phyloP scores from a whole-genome alignment of 2,797 vertebrate species.

The Emydoidea blandingii region DNA sequence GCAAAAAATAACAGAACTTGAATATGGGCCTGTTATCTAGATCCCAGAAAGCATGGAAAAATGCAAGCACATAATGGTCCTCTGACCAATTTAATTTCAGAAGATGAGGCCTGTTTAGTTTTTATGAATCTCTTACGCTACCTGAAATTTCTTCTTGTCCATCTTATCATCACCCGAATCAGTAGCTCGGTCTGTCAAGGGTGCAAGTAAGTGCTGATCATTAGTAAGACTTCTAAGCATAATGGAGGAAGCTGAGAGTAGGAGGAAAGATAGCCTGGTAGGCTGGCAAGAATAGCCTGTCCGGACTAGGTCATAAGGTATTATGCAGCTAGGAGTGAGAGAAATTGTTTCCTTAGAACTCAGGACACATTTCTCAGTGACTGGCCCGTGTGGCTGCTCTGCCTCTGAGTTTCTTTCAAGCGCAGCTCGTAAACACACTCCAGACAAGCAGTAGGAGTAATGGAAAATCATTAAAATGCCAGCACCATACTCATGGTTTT shows the following conservation, averaged over 20 bases:
- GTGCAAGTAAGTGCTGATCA: neutral
- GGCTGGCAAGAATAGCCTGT: neutral
- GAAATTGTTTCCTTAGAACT: neutral
- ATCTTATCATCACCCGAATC: neutral
- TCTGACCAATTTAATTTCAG: neutral
- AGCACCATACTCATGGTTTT: neutral
- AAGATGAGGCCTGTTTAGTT: neutral
- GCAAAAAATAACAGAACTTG: neutral
- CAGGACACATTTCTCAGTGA: neutral
- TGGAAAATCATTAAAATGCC: neutral
- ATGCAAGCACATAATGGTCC: no score
- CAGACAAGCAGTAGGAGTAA: neutral
- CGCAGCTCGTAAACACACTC: neutral
- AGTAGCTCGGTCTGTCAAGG: neutral
- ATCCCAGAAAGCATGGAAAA: neutral
- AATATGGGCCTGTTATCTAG: neutral
- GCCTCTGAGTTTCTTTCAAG: neutral
- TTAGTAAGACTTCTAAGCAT: neutral
- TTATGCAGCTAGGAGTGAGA: neutral
- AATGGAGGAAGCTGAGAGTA: neutral
- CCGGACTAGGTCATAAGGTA: neutral
- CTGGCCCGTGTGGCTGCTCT: neutral
- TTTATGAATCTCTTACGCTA: neutral
- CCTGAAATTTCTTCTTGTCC: neutral
- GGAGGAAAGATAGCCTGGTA: neutral